phyloP scores from a whole-genome alignment of 2,797 vertebrate species.

The Iguana delicatissima region DNA sequence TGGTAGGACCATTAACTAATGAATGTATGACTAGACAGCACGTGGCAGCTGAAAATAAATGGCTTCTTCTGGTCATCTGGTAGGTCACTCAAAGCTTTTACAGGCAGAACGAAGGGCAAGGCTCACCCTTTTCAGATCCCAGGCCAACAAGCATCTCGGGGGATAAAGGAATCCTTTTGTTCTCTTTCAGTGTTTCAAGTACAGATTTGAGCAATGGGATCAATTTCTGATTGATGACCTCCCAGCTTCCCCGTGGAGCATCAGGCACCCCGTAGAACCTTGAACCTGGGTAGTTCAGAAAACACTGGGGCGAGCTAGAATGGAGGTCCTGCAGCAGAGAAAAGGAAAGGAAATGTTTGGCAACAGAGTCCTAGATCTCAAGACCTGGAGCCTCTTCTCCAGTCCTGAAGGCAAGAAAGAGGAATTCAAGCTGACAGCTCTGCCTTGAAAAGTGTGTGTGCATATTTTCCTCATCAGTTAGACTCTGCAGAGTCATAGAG shows the following conservation, averaged over 20 bases:
- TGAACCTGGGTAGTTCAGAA: slow-evolving; percentile 82
- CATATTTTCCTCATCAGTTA: no score
- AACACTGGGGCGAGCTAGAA: slow-evolving; percentile 79
- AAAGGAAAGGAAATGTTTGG: background rate
- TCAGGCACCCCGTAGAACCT: slow-evolving; percentile 63
- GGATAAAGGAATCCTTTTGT: slow-evolving; percentile 45
- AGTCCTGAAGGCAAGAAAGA: no score
- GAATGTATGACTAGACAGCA: no score
- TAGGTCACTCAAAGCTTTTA: background rate
- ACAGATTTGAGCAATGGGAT: slow-evolving; percentile 84
- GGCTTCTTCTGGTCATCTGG: background rate
- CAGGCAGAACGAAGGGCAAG: background rate
- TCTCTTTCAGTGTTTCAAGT: slow-evolving; percentile 78
- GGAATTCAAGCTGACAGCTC: no score
- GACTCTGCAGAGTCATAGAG: no score
- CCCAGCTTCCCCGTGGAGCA: slow-evolving; percentile 43
- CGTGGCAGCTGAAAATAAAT: background rate
- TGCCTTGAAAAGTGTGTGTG: no score
- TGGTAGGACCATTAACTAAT: no score
- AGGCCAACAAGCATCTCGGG: slow-evolving; percentile 33
- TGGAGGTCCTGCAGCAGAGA: slow-evolving; percentile 79
- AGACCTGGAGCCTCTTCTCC: no score
- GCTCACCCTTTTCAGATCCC: slow-evolving; percentile 28
- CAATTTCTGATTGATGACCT: slow-evolving; percentile 78
- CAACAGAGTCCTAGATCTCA: background rate